Conservation (phyloP, 2,113 vertebrate genomes). For the Mustela nigripes region DNA sequence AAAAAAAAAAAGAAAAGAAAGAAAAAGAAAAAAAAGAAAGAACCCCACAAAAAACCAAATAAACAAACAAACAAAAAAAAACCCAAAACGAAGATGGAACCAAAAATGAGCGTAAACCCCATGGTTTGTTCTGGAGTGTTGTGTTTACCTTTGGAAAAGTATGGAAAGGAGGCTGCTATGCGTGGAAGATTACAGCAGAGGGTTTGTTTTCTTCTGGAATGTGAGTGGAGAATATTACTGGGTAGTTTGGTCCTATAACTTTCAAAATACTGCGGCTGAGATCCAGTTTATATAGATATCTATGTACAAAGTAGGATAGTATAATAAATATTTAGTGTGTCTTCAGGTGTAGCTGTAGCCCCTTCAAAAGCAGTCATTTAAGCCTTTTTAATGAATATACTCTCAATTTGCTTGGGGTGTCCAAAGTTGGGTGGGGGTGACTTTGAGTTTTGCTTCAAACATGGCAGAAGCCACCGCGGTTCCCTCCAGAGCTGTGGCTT, state of each 20-base stretch:
- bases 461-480: background rate
- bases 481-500: background rate
- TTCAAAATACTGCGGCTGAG: slow-evolving; percentile 77
- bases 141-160: slow-evolving; percentile 78
- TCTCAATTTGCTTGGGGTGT: slow-evolving; percentile 46
- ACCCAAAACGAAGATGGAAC: slow-evolving; percentile 70
- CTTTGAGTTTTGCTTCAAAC: slow-evolving; percentile 8
- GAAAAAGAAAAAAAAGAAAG: background rate
- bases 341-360: slow-evolving; percentile 72
- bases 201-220: slow-evolving; percentile 72
- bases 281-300: slow-evolving; percentile 81
- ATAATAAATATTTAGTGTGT: slow-evolving; percentile 82
- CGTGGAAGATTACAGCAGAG: background rate
- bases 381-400: slow-evolving; percentile 16
- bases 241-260: slow-evolving; percentile 80
- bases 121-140: slow-evolving; percentile 64
- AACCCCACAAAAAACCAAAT: slow-evolving; percentile 30
- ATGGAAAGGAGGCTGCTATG: slow-evolving; percentile 66
- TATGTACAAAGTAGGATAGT: slow-evolving; percentile 80
- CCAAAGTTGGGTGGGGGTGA: slow-evolving; percentile 53
- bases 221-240: slow-evolving; percentile 43
- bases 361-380: slow-evolving; percentile 43
- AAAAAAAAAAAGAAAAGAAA: slow-evolving; percentile 54
- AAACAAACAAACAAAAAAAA: slow-evolving; percentile 56
- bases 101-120: slow-evolving; percentile 67